A percentile compares a stretch with the other conserved stretches of the same genome.
phyloP scores from a whole-genome alignment of 2,888 invertebrate species.

The Epiblema foenella region DNA sequence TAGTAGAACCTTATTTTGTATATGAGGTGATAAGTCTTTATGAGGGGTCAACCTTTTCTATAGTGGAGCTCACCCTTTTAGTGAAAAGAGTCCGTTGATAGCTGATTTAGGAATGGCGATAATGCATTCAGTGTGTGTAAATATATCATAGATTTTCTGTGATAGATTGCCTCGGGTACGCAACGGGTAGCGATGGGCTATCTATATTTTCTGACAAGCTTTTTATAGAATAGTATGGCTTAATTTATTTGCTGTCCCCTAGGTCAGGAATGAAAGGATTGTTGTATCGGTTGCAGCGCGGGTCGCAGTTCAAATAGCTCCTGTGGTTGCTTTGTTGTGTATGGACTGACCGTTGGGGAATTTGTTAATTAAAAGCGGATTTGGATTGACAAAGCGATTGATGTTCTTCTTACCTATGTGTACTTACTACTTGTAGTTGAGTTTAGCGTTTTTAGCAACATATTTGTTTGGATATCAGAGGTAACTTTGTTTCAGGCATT shows the following conservation, averaged over 20 bases:
- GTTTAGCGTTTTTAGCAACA: slow-evolving; percentile 1
- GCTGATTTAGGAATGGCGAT: slow-evolving; percentile 84
- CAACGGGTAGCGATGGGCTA: slow-evolving; percentile 54
- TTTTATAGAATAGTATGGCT: slow-evolving; percentile 42
- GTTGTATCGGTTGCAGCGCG: slow-evolving; percentile 53
- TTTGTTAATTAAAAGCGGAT: slow-evolving; percentile 69
- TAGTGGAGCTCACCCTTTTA: slow-evolving; percentile 83
- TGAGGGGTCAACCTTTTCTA: slow-evolving; percentile 86
- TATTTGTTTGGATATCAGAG: background rate
- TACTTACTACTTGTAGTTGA: background rate
- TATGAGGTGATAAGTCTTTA: slow-evolving; percentile 85
- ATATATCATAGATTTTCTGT: slow-evolving; percentile 83
- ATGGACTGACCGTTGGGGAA: slow-evolving; percentile 62
- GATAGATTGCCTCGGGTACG: slow-evolving; percentile 74
- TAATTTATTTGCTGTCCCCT: slow-evolving; percentile 51
- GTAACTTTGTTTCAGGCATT: too few relatives aligned
- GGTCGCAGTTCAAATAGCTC: slow-evolving; percentile 63
- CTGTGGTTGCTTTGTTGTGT: slow-evolving; percentile 70
- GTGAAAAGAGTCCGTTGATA: slow-evolving; percentile 85
- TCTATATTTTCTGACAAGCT: slow-evolving; percentile 54
- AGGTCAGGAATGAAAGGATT: slow-evolving; percentile 62
- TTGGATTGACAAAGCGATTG: slow-evolving; percentile 56
- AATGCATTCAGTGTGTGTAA: slow-evolving; percentile 82
- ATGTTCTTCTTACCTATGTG: slow-evolving; percentile 23
- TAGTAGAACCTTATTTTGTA: slow-evolving; percentile 84